Conservation (phyloP, 2,797 vertebrate species). For the Anguilla obscura region DNA sequence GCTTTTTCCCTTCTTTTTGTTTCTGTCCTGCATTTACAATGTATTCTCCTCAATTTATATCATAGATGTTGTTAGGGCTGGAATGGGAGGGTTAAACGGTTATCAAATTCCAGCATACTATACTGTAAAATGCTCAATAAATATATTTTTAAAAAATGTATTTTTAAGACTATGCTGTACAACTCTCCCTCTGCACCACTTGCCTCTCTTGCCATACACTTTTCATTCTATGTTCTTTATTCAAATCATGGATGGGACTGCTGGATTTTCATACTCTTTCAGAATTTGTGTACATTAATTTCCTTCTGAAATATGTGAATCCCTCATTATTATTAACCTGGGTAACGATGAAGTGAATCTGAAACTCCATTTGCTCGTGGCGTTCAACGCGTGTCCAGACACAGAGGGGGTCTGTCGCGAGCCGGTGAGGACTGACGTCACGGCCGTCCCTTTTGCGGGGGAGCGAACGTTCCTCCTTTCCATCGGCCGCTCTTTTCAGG, state of each 20-base stretch:
- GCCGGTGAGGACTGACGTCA: conserved; percentile 53
- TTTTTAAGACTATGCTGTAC: neutral
- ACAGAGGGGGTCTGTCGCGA: conserved; percentile 53
- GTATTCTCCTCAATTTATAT: no score
- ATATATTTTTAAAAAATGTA: neutral
- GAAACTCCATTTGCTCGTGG: neutral
- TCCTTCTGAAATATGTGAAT: neutral
- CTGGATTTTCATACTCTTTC: neutral
- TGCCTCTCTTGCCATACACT: neutral
- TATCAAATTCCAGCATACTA: no score
- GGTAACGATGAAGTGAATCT: neutral
- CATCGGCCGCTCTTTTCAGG: conserved; percentile 36
- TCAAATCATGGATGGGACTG: neutral
- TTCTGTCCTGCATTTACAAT: no score
- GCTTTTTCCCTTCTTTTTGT: no score
- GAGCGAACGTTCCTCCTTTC: conserved; percentile 7
- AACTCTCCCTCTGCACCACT: neutral
- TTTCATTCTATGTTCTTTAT: neutral
- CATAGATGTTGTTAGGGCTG: no score
- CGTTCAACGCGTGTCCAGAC: conserved; percentile 25
- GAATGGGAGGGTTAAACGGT: no score
- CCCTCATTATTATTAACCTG: neutral
- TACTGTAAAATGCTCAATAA: no score
- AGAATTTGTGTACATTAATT: neutral
- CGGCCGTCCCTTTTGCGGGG: neutral